Evolutionary conservation across 2,888 invertebrate genomes (phyloP).

Genomic region (Orgyia antiqua): DNA sequence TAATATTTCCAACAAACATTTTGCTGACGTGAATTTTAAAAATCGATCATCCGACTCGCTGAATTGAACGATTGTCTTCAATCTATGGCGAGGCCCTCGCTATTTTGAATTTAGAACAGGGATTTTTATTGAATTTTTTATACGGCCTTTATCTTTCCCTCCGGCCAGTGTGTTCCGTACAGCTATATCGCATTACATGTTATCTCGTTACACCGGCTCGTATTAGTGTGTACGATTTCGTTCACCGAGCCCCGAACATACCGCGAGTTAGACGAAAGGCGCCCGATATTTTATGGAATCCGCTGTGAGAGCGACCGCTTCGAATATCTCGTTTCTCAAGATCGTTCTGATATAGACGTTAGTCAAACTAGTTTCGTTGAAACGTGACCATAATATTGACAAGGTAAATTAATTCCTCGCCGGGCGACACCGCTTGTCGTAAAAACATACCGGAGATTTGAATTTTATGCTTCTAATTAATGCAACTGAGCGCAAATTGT

Average conservation of each 20-base stretch:
- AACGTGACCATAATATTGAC: conserved; percentile 68
- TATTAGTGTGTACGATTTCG: conserved; percentile 42
- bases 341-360: conserved; percentile 62
- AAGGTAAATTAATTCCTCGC: conserved; percentile 58
- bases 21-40: no score
- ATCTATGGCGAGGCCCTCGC: conserved; percentile 41
- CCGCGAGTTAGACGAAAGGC: conserved; percentile 30
- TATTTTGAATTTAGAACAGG: conserved; percentile 66
- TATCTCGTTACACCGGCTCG: conserved; percentile 61
- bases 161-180: conserved; percentile 61
- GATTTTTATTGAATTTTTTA: conserved; percentile 52
- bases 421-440: conserved; percentile 39
- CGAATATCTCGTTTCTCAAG: conserved; percentile 63
- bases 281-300: conserved; percentile 62
- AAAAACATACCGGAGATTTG: conserved; percentile 45
- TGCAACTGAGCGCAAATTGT: conserved; percentile 52
- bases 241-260: conserved; percentile 20
- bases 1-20: no score
- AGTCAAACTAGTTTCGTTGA: conserved; percentile 60
- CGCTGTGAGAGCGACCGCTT: conserved; percentile 53
- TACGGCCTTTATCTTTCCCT: conserved; percentile 64
- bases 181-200: conserved; percentile 68
- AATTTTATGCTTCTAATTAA: conserved; percentile 64
- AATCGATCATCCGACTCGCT: conserved; percentile 40
- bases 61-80: conserved; percentile 46